phyloP scores from a whole-genome alignment of 2,888 invertebrate genomes.

The Penaeus monodon region DNA sequence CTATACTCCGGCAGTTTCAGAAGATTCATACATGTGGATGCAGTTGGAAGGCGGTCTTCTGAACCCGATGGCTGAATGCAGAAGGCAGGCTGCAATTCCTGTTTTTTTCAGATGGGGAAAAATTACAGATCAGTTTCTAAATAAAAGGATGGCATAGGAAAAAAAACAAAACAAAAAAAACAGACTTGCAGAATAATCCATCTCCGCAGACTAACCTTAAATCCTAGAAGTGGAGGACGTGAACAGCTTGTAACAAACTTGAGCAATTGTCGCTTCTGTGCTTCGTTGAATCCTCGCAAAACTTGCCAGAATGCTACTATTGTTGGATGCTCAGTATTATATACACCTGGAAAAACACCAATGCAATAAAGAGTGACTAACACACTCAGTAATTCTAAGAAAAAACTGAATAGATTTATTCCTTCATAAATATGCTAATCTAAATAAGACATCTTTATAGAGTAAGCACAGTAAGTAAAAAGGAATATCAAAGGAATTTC shows the following conservation, averaged over 20 bases:
- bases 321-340: conserved; percentile 73
- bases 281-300: conserved; percentile 84
- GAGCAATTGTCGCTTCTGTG: conserved; percentile 86
- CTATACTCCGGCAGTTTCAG: conserved; percentile 93
- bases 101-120: conserved; percentile 24
- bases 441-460: too few species aligned
- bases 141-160: too few species aligned
- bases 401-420: too few species aligned
- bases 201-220: conserved; percentile 78
- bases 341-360: conserved; percentile 74
- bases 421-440: too few species aligned
- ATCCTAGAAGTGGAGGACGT: conserved; percentile 93
- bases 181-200: neutral
- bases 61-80: conserved; percentile 94
- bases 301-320: conserved; percentile 92
- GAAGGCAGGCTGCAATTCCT: conserved; percentile 96
- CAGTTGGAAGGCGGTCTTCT: conserved; percentile 91
- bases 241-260: conserved; percentile 99
- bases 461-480: too few species aligned
- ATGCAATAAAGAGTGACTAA: neutral
- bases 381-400: too few species aligned
- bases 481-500: too few species aligned
- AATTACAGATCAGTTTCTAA: too few species aligned
- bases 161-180: neutral
- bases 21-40: conserved; percentile 98